A percentile compares a stretch with the other conserved stretches of the same genome.
phyloP scores from a whole-genome alignment of 2,113 vertebrate species.

The Alaudala cheleensis region DNA sequence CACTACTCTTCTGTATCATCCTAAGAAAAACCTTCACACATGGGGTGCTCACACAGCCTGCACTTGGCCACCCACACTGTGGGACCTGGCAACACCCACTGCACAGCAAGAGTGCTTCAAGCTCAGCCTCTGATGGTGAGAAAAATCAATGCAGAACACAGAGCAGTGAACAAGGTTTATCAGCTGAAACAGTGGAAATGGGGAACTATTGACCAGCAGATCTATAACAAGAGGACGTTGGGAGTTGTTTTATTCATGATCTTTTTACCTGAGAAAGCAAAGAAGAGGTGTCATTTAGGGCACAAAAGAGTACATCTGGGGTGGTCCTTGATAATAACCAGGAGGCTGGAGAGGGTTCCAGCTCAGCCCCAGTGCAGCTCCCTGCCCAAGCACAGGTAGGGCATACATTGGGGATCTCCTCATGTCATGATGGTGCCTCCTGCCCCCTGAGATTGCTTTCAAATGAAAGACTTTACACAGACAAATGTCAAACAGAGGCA shows the following conservation, averaged over 20 bases:
- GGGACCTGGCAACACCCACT: background rate
- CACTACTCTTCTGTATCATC: background rate
- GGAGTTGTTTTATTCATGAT: background rate
- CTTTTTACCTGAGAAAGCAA: background rate
- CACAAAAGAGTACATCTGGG: background rate
- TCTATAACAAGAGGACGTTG: background rate
- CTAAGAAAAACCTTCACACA: fast-evolving
- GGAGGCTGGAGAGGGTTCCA: background rate
- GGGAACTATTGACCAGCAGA: background rate
- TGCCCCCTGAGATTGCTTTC: background rate
- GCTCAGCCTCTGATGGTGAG: background rate
- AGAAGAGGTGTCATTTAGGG: background rate
- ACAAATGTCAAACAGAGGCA: background rate
- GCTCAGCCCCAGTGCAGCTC: fast-evolving
- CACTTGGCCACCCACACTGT: background rate
- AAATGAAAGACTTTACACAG: background rate
- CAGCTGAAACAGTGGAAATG: background rate
- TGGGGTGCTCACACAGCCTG: background rate
- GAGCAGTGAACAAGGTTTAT: background rate
- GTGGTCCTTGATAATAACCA: background rate
- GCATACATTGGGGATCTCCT: fast-evolving
- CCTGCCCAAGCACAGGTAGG: background rate
- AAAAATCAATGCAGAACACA: conserved; percentile 19
- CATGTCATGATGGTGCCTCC: background rate
- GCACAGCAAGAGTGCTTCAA: background rate